phyloP scores from a whole-genome alignment of 2,797 vertebrate genomes.

The Paratrypauchen microcephalus region DNA sequence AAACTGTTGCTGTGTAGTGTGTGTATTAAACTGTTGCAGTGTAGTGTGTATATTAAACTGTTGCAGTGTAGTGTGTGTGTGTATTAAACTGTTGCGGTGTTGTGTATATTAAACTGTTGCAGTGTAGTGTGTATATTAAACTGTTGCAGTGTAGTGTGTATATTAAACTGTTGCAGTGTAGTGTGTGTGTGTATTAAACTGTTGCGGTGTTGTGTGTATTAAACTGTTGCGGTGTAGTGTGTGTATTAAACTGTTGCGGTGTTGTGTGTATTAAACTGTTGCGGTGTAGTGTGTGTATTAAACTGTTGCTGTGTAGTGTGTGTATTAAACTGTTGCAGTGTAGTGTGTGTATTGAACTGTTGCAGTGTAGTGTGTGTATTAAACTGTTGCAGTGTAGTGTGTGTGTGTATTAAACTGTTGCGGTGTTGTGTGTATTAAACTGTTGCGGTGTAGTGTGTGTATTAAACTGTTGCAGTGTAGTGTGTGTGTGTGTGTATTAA shows the following conservation, averaged over 20 bases:
- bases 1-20: conserved; percentile 25
- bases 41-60: conserved; percentile 30
- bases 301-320: conserved; percentile 33
- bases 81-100: no score
- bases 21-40: neutral
- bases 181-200: conserved; percentile 59
- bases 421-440: conserved; percentile 50
- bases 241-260: conserved; percentile 43
- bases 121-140: no score
- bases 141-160: no score
- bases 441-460: conserved; percentile 22
- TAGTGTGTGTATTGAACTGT: no score
- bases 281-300: conserved; percentile 42
- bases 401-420: no score
- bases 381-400: conserved; percentile 32
- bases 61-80: no score
- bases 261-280: conserved; percentile 11
- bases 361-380: conserved; percentile 2
- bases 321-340: conserved; percentile 7
- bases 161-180: no score
- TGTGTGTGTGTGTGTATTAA: conserved; percentile 51
- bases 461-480: neutral
- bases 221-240: conserved; percentile 26
- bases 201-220: conserved; percentile 17
- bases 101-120: no score